A percentile compares a stretch with the other conserved stretches of the same genome.
These are phyloP conservation scores for Acanthurus tractus DNA, from an alignment of 2,797 vertebrate genomes.

Conservation along the genomic window DNA sequence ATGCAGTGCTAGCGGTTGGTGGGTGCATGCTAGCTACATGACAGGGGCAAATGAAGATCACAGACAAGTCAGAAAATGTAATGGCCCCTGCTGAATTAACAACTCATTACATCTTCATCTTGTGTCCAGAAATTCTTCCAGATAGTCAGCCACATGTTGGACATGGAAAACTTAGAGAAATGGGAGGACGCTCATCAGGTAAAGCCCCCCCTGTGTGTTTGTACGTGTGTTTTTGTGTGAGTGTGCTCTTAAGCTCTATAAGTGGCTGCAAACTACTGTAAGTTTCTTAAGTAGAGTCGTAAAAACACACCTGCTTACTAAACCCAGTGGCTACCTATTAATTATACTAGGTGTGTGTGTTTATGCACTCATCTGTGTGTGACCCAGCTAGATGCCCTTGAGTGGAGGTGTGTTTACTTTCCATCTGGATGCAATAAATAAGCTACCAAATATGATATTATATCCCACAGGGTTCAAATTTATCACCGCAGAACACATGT, in stretches of 20 bases:
- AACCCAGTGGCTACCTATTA: constrained; percentile 22
- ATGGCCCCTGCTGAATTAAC: not conserved
- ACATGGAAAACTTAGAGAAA: constrained; percentile 93
- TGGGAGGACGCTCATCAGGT: constrained; percentile 99
- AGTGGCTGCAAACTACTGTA: not conserved
- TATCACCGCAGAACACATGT: constrained; percentile 37
- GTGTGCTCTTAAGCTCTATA: not conserved
- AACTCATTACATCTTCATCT: constrained; percentile 5
- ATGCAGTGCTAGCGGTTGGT: constrained; percentile 2
- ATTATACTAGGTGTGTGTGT: constrained; percentile 10
- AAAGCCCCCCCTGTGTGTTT: constrained; percentile 38
- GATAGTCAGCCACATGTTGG: constrained; percentile 98
- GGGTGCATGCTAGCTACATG: not conserved
- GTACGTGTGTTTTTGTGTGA: constrained; percentile 7
- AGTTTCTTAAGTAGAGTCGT: constrained; percentile 14
- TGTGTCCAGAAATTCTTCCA: constrained; percentile 95
- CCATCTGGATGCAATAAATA: constrained; percentile 72
- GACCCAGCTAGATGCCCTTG: constrained; percentile 52
- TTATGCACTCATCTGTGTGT: constrained; percentile 28
- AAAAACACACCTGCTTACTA: constrained; percentile 54
- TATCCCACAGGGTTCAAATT: constrained; percentile 39
- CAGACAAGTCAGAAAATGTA: not conserved
- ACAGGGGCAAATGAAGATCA: not conserved
- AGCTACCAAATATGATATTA: constrained; percentile 38
- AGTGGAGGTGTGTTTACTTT: constrained; percentile 53